These are phyloP conservation scores for Xiphydria camelus DNA, from an alignment of 2,888 invertebrate genomes.

Conservation along the genomic window DNA sequence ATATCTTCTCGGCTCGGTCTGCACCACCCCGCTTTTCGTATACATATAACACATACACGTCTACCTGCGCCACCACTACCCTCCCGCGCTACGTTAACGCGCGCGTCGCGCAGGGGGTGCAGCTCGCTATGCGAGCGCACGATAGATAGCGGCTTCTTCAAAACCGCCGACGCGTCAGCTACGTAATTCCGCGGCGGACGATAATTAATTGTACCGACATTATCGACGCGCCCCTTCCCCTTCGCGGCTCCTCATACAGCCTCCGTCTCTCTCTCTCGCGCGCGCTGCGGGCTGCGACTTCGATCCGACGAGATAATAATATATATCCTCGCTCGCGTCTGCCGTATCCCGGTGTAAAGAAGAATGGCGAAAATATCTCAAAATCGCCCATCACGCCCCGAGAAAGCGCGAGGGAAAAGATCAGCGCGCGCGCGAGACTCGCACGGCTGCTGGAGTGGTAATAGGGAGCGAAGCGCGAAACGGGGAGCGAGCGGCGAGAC, in stretches of 20 bases:
- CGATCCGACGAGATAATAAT: too few relatives aligned
- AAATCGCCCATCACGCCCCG: slow-evolving; percentile 2
- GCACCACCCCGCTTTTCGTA: too few relatives aligned
- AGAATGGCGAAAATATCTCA: too few relatives aligned
- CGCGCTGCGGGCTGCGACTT: slow-evolving; percentile 6
- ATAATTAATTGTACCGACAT: slow-evolving; percentile 41
- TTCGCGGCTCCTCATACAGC: slow-evolving; percentile 13
- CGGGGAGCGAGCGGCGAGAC: too few relatives aligned
- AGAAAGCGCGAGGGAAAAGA: neutral
- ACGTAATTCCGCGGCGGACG: too few relatives aligned
- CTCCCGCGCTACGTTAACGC: slow-evolving; percentile 24
- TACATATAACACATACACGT: too few relatives aligned
- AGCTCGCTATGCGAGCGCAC: too few relatives aligned
- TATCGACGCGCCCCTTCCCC: slow-evolving; percentile 26
- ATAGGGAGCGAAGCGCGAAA: too few relatives aligned
- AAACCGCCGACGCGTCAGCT: slow-evolving; percentile 21
- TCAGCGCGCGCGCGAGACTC: neutral
- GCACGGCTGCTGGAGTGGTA: too few relatives aligned
- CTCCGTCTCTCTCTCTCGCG: slow-evolving; percentile 16
- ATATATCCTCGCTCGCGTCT: too few relatives aligned
- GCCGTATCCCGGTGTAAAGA: too few relatives aligned
- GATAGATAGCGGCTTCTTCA: slow-evolving; percentile 27
- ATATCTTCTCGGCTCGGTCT: slow-evolving; percentile 41
- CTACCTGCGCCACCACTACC: slow-evolving; percentile 12
- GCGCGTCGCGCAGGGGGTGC: too few relatives aligned